Base-by-base conservation (phyloP, 92 coral and sea anemone genomes). In the Chrysogorgia sp. region DNA sequence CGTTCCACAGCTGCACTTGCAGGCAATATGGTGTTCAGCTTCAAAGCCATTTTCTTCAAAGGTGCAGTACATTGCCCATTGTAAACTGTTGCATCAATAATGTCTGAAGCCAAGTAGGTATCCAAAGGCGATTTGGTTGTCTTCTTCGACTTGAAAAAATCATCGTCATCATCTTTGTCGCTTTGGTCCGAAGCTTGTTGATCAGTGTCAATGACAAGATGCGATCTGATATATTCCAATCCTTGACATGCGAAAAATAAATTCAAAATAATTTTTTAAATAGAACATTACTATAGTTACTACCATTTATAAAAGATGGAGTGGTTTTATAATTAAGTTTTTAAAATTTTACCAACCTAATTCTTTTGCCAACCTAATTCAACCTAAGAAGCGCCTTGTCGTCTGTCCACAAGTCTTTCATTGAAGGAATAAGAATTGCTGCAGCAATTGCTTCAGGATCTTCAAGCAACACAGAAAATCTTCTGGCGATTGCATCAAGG, bases 21-120 rank as follows among this genome's bases (percentile, higher is more conserved):
- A 48, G 56, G 56, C 56, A 48, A 48, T 48, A 48, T 22, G 21
- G 33, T 59, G 65, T 59, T 63, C 26, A 66, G 40, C 56, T 66
- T 66, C 74, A 66, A 66, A 35, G 74, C 74, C 74, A 66, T 35
- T 66, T 66, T 25, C 50, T 66, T 66, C 56, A 66, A 66, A 37
- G 74, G 74, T 66, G 74, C 74, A 66, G 74, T 29, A n/a, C 69
- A 63, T 28, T 29, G 69, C 37, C 69, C 69, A 63, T 63, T 63
- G 69, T 63, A 63, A 63, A 63, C 69, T 63, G 47, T 63, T 12
- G 69, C 69, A 63, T 34, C 69, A 31, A 63, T 33, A 34, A 63
- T 63, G 69, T 63, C 43, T 63, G 43, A 63, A 33, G 69, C 69
- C 47, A 63, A 63, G 47, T 63, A 63, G 47, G 69, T 63, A 63